Evolutionary conservation across 2,888 invertebrate genomes (phyloP), one percentile per base, ranked within the genome.

Genomic region (Drosophila nr. medialis): DNA sequence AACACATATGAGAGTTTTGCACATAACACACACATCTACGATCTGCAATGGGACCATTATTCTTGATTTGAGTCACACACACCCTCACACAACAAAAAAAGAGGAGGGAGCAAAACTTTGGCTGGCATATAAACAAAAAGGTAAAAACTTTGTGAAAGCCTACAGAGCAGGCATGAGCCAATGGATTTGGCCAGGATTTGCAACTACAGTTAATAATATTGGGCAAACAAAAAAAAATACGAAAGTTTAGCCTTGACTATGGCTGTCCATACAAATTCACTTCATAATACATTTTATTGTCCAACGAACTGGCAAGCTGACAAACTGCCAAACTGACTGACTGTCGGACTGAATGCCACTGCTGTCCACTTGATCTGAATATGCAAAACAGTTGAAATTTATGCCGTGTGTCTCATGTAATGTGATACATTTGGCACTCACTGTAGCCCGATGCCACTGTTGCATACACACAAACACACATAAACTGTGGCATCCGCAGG

Each of bases 11-110:
- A 48, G 75, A 58, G 45, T 59, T 64, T 61, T 54, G 53, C 61
- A 48, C 61, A 42, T 36, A 58, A 18, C 61, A 60, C 60, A 66
- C 78, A 80, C 79, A 81, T 70, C 72, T 71, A 62, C 70, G 79
- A 83, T 84, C 77, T 84, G 82, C 89, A 74, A 72, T 81, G 85
- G 89, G 87, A 89, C 85, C 85, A 85, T 85, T 85, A 89, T 85
- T 85, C 89, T 89, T 89, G 89, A 89, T 89, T 84, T 85, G 75
- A 67, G 71, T 60, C 51, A 50, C 18, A 36, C 3, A 51, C 30
- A 48, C 15, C 29, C 30, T 30, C 5, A 15, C 34, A 34, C 29
- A 18, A 45, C 21, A 38, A 40, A 29, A 32, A 48, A 40, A 24
- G 21, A 49, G 11, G 49, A 45, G 45, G 7, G 55, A 45, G 59